phyloP scores from a whole-genome alignment of 2,888 invertebrate genomes.

The Clitarchus hookeri region DNA sequence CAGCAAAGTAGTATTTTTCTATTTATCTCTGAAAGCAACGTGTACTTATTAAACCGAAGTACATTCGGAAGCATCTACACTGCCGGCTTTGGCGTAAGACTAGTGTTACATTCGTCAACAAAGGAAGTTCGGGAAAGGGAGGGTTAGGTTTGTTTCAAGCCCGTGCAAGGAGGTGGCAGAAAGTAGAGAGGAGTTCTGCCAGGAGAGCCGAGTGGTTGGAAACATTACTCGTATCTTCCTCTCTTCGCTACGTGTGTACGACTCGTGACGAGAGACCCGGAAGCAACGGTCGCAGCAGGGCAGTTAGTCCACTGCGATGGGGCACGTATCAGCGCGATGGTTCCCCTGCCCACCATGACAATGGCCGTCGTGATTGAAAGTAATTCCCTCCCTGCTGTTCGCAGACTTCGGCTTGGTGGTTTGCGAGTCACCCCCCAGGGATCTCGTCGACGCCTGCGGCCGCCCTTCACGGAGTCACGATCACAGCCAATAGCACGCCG shows the following conservation, averaged over 20 bases:
- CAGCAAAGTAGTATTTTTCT: too few relatives aligned
- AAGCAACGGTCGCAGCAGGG: background rate
- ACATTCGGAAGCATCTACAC: too few relatives aligned
- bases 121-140: too few relatives aligned
- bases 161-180: background rate
- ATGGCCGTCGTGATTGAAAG: background rate
- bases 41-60: too few relatives aligned
- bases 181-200: background rate
- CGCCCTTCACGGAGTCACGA: background rate
- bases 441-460: background rate
- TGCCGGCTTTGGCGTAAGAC: too few relatives aligned
- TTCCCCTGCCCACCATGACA: background rate
- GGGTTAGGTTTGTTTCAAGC: too few relatives aligned
- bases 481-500: background rate
- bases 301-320: background rate
- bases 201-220: background rate
- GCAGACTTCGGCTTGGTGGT: background rate
- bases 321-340: constrained; percentile 1
- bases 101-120: too few relatives aligned
- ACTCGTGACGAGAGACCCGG: background rate
- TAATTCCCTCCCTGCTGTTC: background rate
- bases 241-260: background rate
- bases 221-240: background rate
- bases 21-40: too few relatives aligned
- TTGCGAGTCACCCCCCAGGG: background rate